These are phyloP conservation scores for Drosophila parvula DNA, from an alignment of 1,140 invertebrate genomes.

Conservation along the genomic window DNA sequence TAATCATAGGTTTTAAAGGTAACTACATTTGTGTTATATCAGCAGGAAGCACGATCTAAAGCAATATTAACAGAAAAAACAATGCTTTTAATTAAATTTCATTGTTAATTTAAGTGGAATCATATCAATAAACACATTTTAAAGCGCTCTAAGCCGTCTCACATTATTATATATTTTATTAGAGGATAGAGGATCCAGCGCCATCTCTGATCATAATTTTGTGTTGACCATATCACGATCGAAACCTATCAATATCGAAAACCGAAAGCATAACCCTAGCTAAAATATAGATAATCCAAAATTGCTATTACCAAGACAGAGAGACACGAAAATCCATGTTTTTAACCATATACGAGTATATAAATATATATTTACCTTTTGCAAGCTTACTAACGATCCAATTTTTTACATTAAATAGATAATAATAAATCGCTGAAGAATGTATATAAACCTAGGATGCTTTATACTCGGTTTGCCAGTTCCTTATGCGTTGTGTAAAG, in stretches of 20 bases:
- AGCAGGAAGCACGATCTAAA: not conserved
- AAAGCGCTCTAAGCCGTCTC: no score
- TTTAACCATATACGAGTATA: constrained; percentile 39
- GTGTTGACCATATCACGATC: constrained; percentile 67
- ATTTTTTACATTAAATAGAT: constrained; percentile 45
- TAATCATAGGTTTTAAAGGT: constrained; percentile 1
- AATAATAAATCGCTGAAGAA: constrained; percentile 29
- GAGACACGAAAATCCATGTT: constrained; percentile 8
- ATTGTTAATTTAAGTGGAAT: not conserved
- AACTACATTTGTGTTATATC: constrained; percentile 3
- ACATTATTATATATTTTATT: no score
- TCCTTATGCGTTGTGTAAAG: constrained; percentile 66
- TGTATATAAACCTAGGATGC: constrained; percentile 46
- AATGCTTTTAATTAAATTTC: not conserved
- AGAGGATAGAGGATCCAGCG: not conserved
- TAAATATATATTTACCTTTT: constrained; percentile 28
- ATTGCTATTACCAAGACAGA: constrained; percentile 54
- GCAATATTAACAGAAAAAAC: not conserved
- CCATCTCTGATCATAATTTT: constrained; percentile 43
- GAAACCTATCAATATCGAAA: constrained; percentile 64
- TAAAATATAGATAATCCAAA: constrained; percentile 67
- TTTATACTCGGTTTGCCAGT: constrained; percentile 70
- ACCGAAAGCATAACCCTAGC: constrained; percentile 50
- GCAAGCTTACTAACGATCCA: constrained; percentile 46
- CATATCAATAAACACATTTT: not conserved